phyloP scores from a whole-genome alignment of 2,113 vertebrate species.

The Propithecus coquereli region DNA sequence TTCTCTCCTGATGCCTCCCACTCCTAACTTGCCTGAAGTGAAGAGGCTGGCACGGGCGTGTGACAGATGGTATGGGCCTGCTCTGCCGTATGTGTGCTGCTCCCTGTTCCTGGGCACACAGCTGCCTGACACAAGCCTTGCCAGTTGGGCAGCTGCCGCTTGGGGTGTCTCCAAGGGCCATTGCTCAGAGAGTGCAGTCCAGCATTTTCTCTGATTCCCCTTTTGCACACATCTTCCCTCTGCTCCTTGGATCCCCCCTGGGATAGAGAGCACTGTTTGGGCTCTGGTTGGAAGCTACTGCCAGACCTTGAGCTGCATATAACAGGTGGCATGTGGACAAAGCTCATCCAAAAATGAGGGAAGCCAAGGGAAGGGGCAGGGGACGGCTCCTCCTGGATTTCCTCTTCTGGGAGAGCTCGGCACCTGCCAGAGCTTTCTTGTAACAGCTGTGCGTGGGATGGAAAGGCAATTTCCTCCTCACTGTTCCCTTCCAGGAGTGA shows the following conservation, averaged over 20 bases:
- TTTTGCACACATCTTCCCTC: neutral
- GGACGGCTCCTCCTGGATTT: constrained; percentile 20
- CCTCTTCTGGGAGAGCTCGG: neutral
- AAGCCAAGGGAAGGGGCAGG: neutral
- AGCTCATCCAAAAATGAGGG: neutral
- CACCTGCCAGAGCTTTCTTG: constrained; percentile 34
- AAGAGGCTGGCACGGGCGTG: constrained; percentile 31
- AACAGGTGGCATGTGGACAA: neutral
- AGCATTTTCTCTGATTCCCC: constrained; percentile 21
- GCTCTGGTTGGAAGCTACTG: neutral
- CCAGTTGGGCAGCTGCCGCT: constrained; percentile 65
- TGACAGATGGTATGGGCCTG: constrained; percentile 51
- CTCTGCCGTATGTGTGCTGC: constrained; percentile 33
- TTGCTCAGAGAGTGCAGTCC: constrained; percentile 38
- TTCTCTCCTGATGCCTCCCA: constrained; percentile 23
- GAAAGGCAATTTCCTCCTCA: constrained; percentile 61
- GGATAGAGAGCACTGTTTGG: neutral
- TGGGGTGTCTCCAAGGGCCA: constrained; percentile 53
- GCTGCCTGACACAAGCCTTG: constrained; percentile 60
- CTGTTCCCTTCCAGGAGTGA: constrained; percentile 61
- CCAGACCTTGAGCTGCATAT: neutral
- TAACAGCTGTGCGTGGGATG: constrained; percentile 64
- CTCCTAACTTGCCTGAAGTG: constrained; percentile 54
- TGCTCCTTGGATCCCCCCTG: neutral
- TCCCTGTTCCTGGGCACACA: constrained; percentile 58